These are phyloP conservation scores for Chelon auratus DNA, from an alignment of 2,797 vertebrate species.

Conservation along the genomic window DNA sequence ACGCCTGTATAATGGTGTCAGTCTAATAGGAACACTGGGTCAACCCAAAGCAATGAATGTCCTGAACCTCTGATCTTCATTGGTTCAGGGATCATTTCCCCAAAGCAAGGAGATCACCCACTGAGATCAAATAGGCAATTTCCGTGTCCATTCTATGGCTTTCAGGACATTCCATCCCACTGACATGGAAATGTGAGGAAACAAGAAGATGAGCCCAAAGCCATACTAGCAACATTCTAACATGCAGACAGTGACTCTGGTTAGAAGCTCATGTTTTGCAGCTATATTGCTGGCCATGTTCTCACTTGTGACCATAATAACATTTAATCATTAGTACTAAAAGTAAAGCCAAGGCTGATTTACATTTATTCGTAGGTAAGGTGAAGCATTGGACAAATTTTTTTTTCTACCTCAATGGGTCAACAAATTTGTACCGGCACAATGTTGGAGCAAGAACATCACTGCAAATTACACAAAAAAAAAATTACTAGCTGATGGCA, in stretches of 20 bases:
- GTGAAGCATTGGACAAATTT: too few relatives aligned
- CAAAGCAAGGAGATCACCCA: conserved; percentile 44
- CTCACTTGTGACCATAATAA: neutral
- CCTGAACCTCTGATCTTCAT: conserved; percentile 49
- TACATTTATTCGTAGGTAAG: too few relatives aligned
- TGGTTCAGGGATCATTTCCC: conserved; percentile 52
- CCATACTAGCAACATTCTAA: neutral
- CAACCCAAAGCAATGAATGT: conserved; percentile 52
- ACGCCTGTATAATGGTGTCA: conserved; percentile 51
- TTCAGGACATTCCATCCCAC: neutral
- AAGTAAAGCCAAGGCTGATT: neutral
- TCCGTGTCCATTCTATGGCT: conserved; percentile 15
- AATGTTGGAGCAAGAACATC: neutral
- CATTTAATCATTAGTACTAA: neutral
- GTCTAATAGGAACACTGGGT: conserved; percentile 60
- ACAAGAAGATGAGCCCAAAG: neutral
- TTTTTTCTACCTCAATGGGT: too few relatives aligned
- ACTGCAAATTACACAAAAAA: too few relatives aligned
- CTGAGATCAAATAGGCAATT: conserved; percentile 28
- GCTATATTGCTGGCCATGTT: neutral
- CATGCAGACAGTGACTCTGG: neutral
- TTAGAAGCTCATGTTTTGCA: neutral
- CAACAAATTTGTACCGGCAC: too few relatives aligned
- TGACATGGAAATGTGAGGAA: neutral
- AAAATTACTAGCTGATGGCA: neutral